Conservation (phyloP, 2,888 invertebrate species). For the Atethmia centrago region DNA sequence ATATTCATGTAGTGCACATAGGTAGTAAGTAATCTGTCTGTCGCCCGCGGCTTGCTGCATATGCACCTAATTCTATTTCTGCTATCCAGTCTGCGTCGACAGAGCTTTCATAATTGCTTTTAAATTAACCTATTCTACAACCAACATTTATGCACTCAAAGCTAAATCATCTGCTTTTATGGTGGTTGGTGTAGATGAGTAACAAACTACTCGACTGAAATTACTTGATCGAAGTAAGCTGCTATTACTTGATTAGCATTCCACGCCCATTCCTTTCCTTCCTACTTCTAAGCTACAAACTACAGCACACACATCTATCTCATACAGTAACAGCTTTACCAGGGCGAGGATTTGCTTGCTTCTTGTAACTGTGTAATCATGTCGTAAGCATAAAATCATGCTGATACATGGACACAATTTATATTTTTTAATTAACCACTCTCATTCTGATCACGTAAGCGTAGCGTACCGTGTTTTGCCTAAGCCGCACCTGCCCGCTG, state of each 20-base stretch:
- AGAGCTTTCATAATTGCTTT: constrained; percentile 60
- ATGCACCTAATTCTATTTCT: constrained; percentile 61
- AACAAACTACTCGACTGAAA: constrained; percentile 19
- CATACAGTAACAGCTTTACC: background rate
- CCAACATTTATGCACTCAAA: constrained; percentile 38
- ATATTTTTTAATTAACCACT: constrained; percentile 75
- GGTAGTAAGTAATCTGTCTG: constrained; percentile 58
- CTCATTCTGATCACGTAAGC: constrained; percentile 78
- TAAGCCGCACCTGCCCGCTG: constrained; percentile 77
- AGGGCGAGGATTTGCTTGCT: background rate
- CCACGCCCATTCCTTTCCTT: background rate
- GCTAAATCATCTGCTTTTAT: constrained; percentile 33
- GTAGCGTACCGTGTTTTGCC: constrained; percentile 70
- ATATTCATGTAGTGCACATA: constrained; percentile 82
- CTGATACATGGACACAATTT: constrained; percentile 48
- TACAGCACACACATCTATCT: background rate
- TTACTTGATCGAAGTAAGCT: constrained; percentile 3
- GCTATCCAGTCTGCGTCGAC: constrained; percentile 38
- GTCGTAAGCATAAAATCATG: background rate
- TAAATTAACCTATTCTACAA: constrained; percentile 52
- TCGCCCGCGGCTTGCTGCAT: constrained; percentile 48
- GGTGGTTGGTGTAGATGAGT: constrained; percentile 10
- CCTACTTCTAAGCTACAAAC: background rate
- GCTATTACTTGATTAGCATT: constrained; percentile 22
- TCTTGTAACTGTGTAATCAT: background rate